phyloP scores from a whole-genome alignment of 2,888 invertebrate species.

The Shargacucullia verbasci region DNA sequence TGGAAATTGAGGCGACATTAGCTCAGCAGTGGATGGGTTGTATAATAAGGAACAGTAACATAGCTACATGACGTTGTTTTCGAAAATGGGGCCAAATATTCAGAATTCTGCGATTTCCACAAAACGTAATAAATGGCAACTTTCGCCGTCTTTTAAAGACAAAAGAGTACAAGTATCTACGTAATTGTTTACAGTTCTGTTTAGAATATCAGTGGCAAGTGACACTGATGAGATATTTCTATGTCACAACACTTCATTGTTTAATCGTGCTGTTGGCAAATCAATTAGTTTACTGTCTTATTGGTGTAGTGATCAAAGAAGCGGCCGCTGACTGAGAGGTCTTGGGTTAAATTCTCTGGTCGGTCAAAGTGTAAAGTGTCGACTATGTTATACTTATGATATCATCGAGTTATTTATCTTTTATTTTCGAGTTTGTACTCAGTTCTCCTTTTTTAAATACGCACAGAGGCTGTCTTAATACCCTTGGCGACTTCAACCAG shows the following conservation, averaged over 20 bases:
- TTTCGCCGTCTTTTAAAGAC: constrained; percentile 54
- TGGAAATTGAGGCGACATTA: no score
- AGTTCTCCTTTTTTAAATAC: no score
- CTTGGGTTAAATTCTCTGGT: no score
- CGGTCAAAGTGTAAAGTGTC: no score
- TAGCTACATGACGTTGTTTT: neutral
- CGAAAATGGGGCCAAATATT: constrained; percentile 11
- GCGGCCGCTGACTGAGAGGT: no score
- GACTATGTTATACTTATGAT: no score
- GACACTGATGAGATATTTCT: constrained; percentile 26
- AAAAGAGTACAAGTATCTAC: constrained; percentile 19
- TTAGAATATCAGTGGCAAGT: constrained; percentile 21
- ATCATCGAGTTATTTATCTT: no score
- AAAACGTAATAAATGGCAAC: constrained; percentile 24
- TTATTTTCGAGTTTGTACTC: no score
- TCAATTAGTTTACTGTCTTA: constrained; percentile 29
- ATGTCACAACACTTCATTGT: constrained; percentile 41
- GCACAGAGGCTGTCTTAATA: no score
- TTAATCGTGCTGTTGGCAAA: constrained; percentile 24
- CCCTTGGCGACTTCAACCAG: no score
- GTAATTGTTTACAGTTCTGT: constrained; percentile 45
- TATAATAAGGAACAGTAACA: neutral
- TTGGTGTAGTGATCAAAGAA: no score
- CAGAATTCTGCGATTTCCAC: neutral
- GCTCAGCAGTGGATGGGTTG: no score